Evolutionary conservation across 2,888 invertebrate genomes (phyloP).

Genomic region (Cantharis lateralis): DNA sequence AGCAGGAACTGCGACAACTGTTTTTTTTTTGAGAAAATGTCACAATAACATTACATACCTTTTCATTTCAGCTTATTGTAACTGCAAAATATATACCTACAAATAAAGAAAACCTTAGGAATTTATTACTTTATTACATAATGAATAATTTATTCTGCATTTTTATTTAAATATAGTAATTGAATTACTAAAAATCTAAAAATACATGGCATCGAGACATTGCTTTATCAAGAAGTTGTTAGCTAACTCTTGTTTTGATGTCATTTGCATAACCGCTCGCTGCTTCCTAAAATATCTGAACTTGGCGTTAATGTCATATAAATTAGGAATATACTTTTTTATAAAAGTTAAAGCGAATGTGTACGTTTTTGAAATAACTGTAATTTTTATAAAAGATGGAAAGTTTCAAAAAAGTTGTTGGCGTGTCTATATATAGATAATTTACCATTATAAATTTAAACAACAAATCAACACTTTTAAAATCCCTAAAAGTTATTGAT

Average conservation of each 20-base stretch:
- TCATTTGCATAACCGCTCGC: neutral
- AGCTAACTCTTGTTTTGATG: neutral
- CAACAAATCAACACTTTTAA: neutral
- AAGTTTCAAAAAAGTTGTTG: neutral
- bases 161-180: neutral
- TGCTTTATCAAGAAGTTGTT: neutral
- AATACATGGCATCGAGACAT: neutral
- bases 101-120: neutral
- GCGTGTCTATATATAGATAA: neutral
- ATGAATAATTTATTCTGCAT: neutral
- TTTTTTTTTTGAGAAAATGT: neutral
- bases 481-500: neutral
- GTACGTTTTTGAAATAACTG: neutral
- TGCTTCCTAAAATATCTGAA: neutral
- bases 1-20: neutral
- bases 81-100: neutral
- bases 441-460: neutral
- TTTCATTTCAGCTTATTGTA: neutral
- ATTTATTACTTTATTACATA: neutral
- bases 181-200: neutral
- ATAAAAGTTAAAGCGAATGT: neutral
- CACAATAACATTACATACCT: neutral
- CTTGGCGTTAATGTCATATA: neutral
- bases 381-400: neutral
- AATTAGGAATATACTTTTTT: neutral